These are phyloP conservation scores for Oreotrochilus melanogaster DNA, from an alignment of 2,113 vertebrate genomes.

Conservation along the genomic window DNA sequence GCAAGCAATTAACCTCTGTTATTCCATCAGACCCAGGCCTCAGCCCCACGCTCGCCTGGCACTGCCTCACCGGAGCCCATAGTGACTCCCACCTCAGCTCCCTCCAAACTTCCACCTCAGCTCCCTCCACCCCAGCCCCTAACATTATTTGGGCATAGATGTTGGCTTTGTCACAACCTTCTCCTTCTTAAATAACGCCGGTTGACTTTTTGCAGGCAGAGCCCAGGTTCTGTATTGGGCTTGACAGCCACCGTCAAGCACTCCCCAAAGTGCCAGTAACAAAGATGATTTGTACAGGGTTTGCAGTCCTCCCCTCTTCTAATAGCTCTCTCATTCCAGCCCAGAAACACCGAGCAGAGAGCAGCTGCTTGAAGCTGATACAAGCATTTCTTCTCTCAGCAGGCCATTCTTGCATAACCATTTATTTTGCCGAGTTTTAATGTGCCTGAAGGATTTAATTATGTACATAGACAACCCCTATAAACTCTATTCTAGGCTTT, in stretches of 20 bases:
- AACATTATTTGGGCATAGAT: slow-evolving; percentile 3
- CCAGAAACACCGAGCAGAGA: slow-evolving; percentile 77
- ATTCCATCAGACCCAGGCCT: slow-evolving; percentile 79
- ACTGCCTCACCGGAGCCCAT: slow-evolving; percentile 54
- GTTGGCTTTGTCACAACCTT: slow-evolving; percentile 55
- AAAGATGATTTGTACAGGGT: slow-evolving; percentile 87
- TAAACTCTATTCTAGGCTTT: slow-evolving; percentile 99
- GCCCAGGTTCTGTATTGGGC: slow-evolving; percentile 78
- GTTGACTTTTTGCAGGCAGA: slow-evolving; percentile 77
- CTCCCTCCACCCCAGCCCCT: slow-evolving; percentile 48
- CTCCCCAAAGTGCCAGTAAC: slow-evolving; percentile 88
- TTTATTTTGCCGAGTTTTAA: slow-evolving; percentile 92
- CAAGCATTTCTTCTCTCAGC: slow-evolving; percentile 88
- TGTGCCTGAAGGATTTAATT: slow-evolving; percentile 99
- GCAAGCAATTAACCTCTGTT: slow-evolving; percentile 87
- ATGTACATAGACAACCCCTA: slow-evolving; percentile 96
- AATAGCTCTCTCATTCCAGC: slow-evolving; percentile 86
- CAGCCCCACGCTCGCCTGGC: slow-evolving; percentile 57
- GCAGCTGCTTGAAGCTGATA: slow-evolving; percentile 88
- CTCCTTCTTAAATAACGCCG: slow-evolving; percentile 77
- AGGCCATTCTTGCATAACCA: slow-evolving; percentile 91
- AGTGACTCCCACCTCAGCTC: slow-evolving; percentile 62
- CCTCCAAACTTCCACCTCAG: slow-evolving; percentile 51
- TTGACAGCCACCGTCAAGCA: slow-evolving; percentile 90
- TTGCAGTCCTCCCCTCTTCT: slow-evolving; percentile 80